Base-by-base conservation (phyloP, 2,888 invertebrate genomes). In the Malthinus seriepunctatus region DNA sequence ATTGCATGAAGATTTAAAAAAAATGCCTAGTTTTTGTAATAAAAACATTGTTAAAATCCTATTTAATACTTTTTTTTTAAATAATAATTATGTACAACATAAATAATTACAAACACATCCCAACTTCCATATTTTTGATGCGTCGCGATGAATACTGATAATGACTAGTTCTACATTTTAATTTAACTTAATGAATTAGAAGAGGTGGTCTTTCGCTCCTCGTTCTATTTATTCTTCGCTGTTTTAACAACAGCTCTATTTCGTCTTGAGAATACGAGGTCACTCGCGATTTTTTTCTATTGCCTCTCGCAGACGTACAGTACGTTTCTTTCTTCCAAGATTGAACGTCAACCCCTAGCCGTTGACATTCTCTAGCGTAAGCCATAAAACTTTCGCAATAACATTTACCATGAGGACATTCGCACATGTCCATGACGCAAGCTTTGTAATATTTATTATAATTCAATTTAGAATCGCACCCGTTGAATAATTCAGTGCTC, bases 381-480 rank as follows among this genome's bases (percentile, higher is more conserved):
- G 95, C 95, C 52, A 89, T 87, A 71, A 95, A 88, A 61, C 93
- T 90, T 67, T 95, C 93, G 77, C 96, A 96, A 75, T 94, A 91
- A 71, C 96, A 96, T 70, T 85, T 84, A 56, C 85, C 84, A 9
- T 85, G 84, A 1, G 90, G 87, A 76, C 95, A 96, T 72, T 93
- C 92, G 74, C 95, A 94, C 80, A 94, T 76, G 74, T 95, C 95
- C 76, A 89, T 82, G 68, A 89, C 84, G 76, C 96, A 96, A 8
- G 95, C 90, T 74, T 89, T 90, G 74, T 89, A 89, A 76, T 93
- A 96, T 73, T 92, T 89, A 63, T 85, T 84, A 31, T 90, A 89
- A 74, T 91, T 91, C 60, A 95, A 85, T 71, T 88, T 87, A 66
- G 84, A 86, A 67, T 90, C 88, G 75, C 96, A 97, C 32, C 87